phyloP scores from a whole-genome alignment of 92 coral and sea anemone species.

The Meandrina meandrites region DNA sequence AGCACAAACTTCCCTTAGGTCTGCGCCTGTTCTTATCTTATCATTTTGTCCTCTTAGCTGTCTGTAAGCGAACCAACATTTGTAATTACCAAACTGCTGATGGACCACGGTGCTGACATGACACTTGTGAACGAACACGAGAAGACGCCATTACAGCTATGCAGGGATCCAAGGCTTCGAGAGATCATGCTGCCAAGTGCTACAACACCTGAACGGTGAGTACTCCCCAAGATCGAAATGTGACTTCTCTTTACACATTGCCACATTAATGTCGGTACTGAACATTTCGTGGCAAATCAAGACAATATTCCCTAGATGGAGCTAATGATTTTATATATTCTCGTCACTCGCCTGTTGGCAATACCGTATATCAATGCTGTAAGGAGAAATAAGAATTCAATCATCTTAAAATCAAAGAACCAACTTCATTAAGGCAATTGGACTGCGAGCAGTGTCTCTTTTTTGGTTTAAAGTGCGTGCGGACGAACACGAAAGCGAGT shows the following conservation, averaged over 20 bases:
- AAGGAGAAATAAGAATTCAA: neutral
- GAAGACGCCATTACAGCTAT: constrained; percentile 66
- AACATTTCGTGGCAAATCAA: too few relatives aligned
- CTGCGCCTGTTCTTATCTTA: neutral
- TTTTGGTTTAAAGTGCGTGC: too few relatives aligned
- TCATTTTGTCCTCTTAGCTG: constrained; percentile 6
- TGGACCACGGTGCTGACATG: constrained; percentile 71
- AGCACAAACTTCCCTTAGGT: neutral
- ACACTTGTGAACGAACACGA: constrained; percentile 52
- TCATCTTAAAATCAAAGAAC: neutral
- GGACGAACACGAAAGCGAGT: too few relatives aligned
- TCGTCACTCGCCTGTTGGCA: neutral
- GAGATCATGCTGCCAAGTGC: constrained; percentile 22
- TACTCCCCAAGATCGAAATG: neutral
- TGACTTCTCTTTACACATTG: too few relatives aligned
- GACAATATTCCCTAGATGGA: neutral
- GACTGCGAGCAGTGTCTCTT: too few relatives aligned
- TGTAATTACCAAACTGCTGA: constrained; percentile 52
- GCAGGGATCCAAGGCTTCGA: constrained; percentile 51
- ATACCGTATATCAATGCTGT: neutral
- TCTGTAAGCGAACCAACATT: constrained; percentile 31
- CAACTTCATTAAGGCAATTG: too few relatives aligned
- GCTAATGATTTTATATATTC: too few relatives aligned
- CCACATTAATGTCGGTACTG: neutral
- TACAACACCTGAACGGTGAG: constrained; percentile 11